Percentiles rank a stretch among this genome's conserved stretches.
These are phyloP conservation scores for Oceanodroma tethys DNA, from an alignment of 2,113 vertebrate genomes.

Conservation along the genomic window DNA sequence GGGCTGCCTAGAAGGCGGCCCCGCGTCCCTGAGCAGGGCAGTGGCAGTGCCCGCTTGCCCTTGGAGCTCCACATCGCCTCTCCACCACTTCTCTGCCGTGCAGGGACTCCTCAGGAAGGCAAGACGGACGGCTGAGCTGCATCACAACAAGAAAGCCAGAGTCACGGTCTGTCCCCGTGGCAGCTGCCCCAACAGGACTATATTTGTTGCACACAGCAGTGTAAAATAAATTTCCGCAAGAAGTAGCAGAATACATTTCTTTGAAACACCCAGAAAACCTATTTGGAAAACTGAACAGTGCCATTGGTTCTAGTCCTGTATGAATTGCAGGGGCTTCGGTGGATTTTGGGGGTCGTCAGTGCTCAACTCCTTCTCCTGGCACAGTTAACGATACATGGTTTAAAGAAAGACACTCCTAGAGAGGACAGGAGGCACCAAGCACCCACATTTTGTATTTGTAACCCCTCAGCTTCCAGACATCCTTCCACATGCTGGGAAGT, in stretches of 20 bases:
- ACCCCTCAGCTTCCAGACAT: neutral
- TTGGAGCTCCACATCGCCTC: too few species aligned
- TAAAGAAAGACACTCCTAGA: neutral
- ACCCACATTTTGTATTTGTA: neutral
- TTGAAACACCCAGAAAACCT: neutral
- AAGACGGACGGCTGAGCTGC: neutral
- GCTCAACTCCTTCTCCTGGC: neutral
- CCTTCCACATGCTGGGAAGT: neutral
- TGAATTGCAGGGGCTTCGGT: neutral
- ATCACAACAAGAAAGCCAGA: neutral
- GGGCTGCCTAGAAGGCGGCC: neutral
- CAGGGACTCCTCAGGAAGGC: neutral
- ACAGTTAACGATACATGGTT: neutral
- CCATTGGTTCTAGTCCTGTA: too few species aligned
- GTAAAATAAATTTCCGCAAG: neutral
- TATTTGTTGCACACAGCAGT: neutral
- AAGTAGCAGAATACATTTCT: neutral
- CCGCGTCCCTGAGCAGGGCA: neutral
- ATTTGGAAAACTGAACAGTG: neutral
- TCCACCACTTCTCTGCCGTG: accelerated
- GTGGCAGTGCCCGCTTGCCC: neutral
- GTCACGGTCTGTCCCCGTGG: accelerated
- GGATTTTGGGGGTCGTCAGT: neutral
- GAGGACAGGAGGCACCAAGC: neutral
- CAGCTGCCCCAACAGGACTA: neutral